Percentiles rank a stretch among this genome's conserved stretches.
phyloP scores from a whole-genome alignment of 2,888 invertebrate genomes.

The Lasioglossum pauxillum region DNA sequence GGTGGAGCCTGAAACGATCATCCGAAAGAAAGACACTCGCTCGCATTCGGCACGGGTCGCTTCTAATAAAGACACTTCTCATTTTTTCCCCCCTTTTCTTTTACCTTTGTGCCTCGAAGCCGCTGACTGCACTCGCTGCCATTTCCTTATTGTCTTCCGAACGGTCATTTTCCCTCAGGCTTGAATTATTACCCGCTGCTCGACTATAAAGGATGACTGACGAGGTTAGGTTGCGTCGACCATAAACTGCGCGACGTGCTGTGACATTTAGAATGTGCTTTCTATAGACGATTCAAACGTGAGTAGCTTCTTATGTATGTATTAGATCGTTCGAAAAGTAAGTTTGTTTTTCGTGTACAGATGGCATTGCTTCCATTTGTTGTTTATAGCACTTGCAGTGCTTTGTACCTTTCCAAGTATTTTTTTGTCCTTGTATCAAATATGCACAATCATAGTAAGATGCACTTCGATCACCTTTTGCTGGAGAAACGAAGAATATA shows the following conservation, averaged over 20 bases:
- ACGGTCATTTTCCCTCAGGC: slow-evolving; percentile 13
- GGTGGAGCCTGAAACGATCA: slow-evolving; percentile 71
- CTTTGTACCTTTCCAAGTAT: too few species aligned
- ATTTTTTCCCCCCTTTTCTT: slow-evolving; percentile 43
- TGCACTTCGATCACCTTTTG: too few species aligned
- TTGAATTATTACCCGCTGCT: slow-evolving; percentile 8
- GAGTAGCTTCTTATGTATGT: background rate
- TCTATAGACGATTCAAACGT: background rate
- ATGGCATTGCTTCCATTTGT: too few species aligned
- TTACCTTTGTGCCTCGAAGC: slow-evolving; percentile 23
- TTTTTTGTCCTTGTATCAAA: too few species aligned
- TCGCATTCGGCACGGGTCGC: slow-evolving; percentile 77
- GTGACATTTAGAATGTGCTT: background rate
- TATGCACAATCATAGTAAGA: too few species aligned
- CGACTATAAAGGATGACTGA: background rate
- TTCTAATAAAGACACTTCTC: slow-evolving; percentile 84
- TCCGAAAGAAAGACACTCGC: slow-evolving; percentile 70
- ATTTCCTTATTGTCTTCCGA: slow-evolving; percentile 28
- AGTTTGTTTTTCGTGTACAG: too few species aligned
- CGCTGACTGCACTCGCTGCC: slow-evolving; percentile 16
- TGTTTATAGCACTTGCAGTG: too few species aligned
- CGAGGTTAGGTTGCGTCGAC: background rate
- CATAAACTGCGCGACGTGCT: background rate
- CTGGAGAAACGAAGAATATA: too few species aligned
- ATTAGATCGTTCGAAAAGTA: background rate